Conservation (phyloP, 2,113 vertebrate genomes). For the cattle (Bos taurus) region DNA sequence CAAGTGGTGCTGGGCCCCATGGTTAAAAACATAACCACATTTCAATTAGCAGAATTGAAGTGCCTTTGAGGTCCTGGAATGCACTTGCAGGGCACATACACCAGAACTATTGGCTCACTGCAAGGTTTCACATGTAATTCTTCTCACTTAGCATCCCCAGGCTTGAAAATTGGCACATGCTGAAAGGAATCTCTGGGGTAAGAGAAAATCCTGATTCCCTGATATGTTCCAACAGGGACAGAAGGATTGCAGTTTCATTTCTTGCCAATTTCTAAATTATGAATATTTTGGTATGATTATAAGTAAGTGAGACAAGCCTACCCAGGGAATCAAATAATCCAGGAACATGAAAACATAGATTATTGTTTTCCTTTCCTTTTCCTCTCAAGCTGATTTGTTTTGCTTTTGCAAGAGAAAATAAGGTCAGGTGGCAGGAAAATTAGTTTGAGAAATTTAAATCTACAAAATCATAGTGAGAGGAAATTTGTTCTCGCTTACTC, state of each 20-base stretch:
- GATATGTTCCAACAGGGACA: slow-evolving; percentile 68
- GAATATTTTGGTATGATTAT: slow-evolving; percentile 71
- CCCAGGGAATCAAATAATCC: slow-evolving; percentile 66
- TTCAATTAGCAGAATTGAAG: background rate
- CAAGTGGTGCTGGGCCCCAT: background rate
- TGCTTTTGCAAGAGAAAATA: slow-evolving; percentile 58
- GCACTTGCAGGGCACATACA: background rate
- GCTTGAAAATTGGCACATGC: slow-evolving; percentile 52
- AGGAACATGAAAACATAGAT: slow-evolving; percentile 63
- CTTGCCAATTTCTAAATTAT: slow-evolving; percentile 74
- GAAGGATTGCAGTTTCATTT: slow-evolving; percentile 60
- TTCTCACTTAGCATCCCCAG: slow-evolving; percentile 30
- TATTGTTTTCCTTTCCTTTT: slow-evolving; percentile 58
- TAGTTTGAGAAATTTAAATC: slow-evolving; percentile 5
- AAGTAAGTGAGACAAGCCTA: slow-evolving; percentile 64
- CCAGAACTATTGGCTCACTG: slow-evolving; percentile 9
- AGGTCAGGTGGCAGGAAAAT: slow-evolving; percentile 36
- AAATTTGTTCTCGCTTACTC: background rate
- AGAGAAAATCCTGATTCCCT: slow-evolving; percentile 55
- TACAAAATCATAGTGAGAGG: background rate
- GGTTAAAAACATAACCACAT: background rate
- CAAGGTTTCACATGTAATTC: slow-evolving; percentile 28
- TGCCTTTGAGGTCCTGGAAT: background rate
- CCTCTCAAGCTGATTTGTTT: slow-evolving; percentile 62
- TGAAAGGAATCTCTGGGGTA: slow-evolving; percentile 58